Base-by-base conservation (phyloP, 1,140 invertebrate species). In the Sminthurides bifidus region DNA sequence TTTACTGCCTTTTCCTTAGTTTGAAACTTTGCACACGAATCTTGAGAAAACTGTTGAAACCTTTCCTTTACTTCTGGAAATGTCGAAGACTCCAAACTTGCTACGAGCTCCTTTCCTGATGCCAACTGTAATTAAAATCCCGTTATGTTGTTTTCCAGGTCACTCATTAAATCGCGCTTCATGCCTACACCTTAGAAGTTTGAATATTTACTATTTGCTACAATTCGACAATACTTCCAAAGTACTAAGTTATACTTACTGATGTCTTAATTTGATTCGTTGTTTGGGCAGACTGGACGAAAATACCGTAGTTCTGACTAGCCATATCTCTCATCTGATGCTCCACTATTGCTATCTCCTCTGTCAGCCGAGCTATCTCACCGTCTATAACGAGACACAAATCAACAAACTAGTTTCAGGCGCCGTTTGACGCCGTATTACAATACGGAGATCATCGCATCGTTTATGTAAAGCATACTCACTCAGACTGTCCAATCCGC, bases 281-380 rank as follows among this genome's bases (percentile, higher is more conserved):
- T 23, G 62, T 64, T 43, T 64, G 62, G 10, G 62, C 62, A 14
- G 62, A 64, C 35, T 64, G 62, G 0, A 64, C 62, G 55, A 64
- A 64, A 31, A 64, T 64, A 44, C 59, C 56, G 33, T 64, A 64
- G 46, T 64, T 64, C 59, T 64, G 62, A 45, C 59, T 61, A 33
- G 62, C 62, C 56, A 64, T 64, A 46, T 64, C 62, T 37, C 56
- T 55, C 5, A 56, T 64, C 37, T 64, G 62, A 56, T 64, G 62
- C 19, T 64, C 59, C n/a, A 60, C 52, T 29, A 64, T 64, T 27
- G 62, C 62, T 17, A 64, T 26, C 38, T 64, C 62, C 48, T 64
- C 62, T 30, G 55, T 61, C 33, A 64, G 30, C 23, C 62, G 31
- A 24, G 59, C 55, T 37, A 64, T 56, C 50, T 64, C 62, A 38